These are phyloP conservation scores for Mallotus villosus DNA, from an alignment of 2,797 vertebrate species.

Conservation along the genomic window DNA sequence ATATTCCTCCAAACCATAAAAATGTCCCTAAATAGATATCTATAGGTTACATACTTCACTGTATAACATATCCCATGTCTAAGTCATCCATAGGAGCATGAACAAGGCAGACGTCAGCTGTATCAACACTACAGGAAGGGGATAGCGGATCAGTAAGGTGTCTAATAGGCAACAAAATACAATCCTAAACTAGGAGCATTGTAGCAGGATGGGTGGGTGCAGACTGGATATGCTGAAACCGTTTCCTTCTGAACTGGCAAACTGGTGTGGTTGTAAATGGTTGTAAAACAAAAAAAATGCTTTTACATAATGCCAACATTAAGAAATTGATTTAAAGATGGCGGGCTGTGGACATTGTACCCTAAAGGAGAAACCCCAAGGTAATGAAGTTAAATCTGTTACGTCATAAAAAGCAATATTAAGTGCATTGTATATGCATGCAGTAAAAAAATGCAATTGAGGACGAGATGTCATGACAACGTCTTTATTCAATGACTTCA, in stretches of 20 bases:
- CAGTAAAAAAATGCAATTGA: conserved; percentile 8
- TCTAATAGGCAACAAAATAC: not conserved
- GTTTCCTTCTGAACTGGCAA: not conserved
- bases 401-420: not conserved
- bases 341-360: too few relatives aligned
- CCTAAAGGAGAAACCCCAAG: not conserved
- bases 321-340: not conserved
- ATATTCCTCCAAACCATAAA: not conserved
- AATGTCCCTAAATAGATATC: too few relatives aligned
- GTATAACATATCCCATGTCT: too few relatives aligned
- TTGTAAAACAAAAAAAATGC: not conserved
- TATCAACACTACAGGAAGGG: not conserved
- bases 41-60: too few relatives aligned
- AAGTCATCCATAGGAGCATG: conserved; percentile 33
- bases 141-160: too few relatives aligned
- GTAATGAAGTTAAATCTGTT: not conserved
- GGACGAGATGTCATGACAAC: conserved; percentile 12
- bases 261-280: not conserved
- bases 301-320: not conserved
- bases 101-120: conserved; percentile 17
- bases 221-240: not conserved
- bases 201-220: not conserved
- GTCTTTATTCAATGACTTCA: conserved; percentile 35
- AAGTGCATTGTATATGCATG: not conserved
- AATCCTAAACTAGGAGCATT: not conserved